A percentile compares a stretch with the other conserved stretches of the same genome.
Evolutionary conservation across 2,113 vertebrate genomes (phyloP).

Genomic region (Xiphorhynchus elegans): DNA sequence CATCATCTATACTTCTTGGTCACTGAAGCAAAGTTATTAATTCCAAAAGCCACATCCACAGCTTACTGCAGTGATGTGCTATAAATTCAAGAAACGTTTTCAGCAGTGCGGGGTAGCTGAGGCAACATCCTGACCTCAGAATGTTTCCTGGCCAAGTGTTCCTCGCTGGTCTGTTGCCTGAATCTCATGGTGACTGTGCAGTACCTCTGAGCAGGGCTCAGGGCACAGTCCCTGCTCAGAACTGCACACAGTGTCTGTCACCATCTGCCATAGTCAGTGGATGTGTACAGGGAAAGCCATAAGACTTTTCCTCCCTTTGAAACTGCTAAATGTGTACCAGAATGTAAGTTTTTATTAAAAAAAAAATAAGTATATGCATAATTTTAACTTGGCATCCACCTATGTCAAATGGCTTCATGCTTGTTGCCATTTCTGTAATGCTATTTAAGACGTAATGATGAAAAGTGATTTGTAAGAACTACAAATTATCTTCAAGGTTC

Average conservation of each 20-base stretch:
- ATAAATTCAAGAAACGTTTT: neutral
- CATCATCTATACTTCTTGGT: neutral
- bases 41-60: neutral
- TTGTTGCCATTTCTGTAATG: neutral
- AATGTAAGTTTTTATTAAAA: neutral
- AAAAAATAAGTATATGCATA: rapidly evolving
- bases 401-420: neutral
- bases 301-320: neutral
- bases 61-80: neutral
- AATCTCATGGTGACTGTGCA: neutral
- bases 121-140: neutral
- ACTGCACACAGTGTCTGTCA: neutral
- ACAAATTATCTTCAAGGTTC: neutral
- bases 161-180: neutral
- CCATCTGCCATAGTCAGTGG: neutral
- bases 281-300: rapidly evolving
- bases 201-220: neutral
- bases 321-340: neutral
- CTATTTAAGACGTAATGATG: neutral
- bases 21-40: neutral
- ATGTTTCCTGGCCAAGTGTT: neutral
- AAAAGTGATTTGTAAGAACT: neutral
- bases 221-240: neutral
- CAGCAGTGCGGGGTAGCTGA: neutral
- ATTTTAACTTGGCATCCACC: neutral